Conservation (phyloP, 2,797 vertebrate genomes). For the Hybognathus amarus region DNA sequence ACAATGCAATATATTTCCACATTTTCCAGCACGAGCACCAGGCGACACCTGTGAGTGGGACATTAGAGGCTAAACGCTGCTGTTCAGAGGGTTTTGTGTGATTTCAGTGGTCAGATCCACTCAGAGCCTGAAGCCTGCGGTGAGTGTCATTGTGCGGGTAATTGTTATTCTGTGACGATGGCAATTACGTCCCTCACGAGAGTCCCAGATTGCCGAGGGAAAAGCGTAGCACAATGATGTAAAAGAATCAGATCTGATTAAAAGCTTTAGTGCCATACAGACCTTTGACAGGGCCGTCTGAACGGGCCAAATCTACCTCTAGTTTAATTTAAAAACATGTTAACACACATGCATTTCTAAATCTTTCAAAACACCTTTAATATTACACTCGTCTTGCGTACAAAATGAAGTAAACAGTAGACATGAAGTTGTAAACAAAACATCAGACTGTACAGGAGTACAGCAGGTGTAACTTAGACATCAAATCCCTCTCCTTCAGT, state of each 20-base stretch:
- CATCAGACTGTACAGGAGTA: neutral
- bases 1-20: neutral
- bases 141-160: conserved; percentile 16
- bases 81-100: neutral
- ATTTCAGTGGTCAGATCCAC: conserved; percentile 6
- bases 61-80: neutral
- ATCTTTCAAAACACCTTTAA: neutral
- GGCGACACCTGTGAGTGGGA: neutral
- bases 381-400: neutral
- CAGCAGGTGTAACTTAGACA: conserved; percentile 4
- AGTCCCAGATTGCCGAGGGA: neutral
- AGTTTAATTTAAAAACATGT: neutral
- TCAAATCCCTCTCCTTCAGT: neutral
- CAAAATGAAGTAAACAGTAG: neutral
- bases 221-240: neutral
- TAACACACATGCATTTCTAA: neutral
- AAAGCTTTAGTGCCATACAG: neutral
- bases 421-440: neutral
- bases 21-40: neutral
- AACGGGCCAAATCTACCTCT: neutral
- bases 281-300: neutral
- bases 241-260: conserved; percentile 5
- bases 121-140: conserved; percentile 5
- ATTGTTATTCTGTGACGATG: conserved; percentile 2
- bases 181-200: neutral